Percentiles rank a stretch among this genome's conserved stretches.
These are phyloP conservation scores for Scatophagus argus DNA, from an alignment of 2,113 vertebrate genomes.

Conservation along the genomic window DNA sequence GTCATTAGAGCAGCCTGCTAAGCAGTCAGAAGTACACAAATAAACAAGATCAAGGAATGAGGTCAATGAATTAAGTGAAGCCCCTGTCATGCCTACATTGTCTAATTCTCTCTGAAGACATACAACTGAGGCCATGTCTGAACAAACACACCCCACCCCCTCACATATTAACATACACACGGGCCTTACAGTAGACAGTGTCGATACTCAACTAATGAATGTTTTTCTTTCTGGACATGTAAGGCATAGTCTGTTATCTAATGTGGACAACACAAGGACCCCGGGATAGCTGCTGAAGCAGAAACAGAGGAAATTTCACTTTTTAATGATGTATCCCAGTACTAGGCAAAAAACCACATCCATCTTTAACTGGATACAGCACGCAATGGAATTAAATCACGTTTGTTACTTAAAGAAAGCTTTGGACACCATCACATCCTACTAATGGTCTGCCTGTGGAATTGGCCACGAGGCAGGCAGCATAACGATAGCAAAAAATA, in stretches of 20 bases:
- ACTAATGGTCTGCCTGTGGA: slow-evolving; percentile 63
- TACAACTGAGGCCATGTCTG: slow-evolving; percentile 15
- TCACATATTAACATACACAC: slow-evolving; percentile 18
- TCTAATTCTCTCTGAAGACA: slow-evolving; percentile 54
- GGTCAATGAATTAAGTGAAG: slow-evolving; percentile 68
- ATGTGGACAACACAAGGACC: slow-evolving; percentile 36
- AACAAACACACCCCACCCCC: slow-evolving; percentile 19
- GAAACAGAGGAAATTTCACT: slow-evolving; percentile 47
- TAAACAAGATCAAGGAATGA: slow-evolving; percentile 64
- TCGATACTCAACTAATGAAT: slow-evolving; percentile 23
- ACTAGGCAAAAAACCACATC: slow-evolving; percentile 4
- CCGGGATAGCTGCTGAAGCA: slow-evolving; percentile 44
- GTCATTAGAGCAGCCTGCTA: slow-evolving; percentile 12
- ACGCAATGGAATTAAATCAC: slow-evolving; percentile 44
- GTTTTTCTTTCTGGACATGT: slow-evolving; percentile 23
- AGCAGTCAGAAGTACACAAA: slow-evolving; percentile 45
- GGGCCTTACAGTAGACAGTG: not conserved
- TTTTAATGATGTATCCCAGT: slow-evolving; percentile 47
- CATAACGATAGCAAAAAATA: slow-evolving; percentile 17
- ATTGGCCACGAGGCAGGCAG: slow-evolving; percentile 49
- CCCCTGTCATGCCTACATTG: slow-evolving; percentile 37
- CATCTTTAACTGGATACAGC: slow-evolving; percentile 38
- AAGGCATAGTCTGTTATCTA: slow-evolving; percentile 26
- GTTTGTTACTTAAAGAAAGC: slow-evolving; percentile 60
- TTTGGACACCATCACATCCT: slow-evolving; percentile 46